A percentile compares a stretch with the other conserved stretches of the same genome.
These are phyloP conservation scores for Falcaria lacertinaria DNA, from an alignment of 2,888 invertebrate genomes.

Conservation along the genomic window DNA sequence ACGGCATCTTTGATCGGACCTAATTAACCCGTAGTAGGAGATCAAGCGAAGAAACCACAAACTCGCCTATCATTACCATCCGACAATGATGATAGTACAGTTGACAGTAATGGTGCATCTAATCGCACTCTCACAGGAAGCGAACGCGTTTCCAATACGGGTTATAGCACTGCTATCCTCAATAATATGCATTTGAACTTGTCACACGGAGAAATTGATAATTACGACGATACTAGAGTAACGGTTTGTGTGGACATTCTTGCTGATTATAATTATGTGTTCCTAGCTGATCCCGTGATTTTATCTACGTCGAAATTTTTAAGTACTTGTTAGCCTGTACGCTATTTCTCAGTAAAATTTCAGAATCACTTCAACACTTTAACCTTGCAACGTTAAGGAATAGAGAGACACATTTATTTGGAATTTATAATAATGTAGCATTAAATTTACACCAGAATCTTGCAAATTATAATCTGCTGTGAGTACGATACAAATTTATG, in stretches of 20 bases:
- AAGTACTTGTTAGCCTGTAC: no score
- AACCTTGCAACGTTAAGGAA: no score
- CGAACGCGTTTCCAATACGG: background rate
- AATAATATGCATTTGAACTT: background rate
- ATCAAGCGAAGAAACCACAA: conserved; percentile 1
- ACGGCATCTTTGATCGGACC: background rate
- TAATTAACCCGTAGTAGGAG: background rate
- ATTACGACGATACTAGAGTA: background rate
- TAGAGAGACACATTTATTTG: no score
- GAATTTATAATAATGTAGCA: no score
- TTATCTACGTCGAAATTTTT: no score
- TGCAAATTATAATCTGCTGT: no score
- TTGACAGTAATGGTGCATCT: conserved; percentile 6
- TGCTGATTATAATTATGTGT: background rate
- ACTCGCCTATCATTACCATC: conserved; percentile 7
- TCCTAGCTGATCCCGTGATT: no score
- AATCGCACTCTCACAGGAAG: conserved; percentile 2
- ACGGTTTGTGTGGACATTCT: background rate
- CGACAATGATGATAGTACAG: conserved; percentile 7
- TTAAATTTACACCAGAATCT: no score
- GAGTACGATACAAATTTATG: no score
- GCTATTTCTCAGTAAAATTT: no score
- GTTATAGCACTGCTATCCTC: background rate
- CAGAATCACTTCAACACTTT: no score
- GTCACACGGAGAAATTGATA: conserved; percentile 2